Base-by-base conservation (phyloP, 2,113 vertebrate species). In the Esox niger region DNA sequence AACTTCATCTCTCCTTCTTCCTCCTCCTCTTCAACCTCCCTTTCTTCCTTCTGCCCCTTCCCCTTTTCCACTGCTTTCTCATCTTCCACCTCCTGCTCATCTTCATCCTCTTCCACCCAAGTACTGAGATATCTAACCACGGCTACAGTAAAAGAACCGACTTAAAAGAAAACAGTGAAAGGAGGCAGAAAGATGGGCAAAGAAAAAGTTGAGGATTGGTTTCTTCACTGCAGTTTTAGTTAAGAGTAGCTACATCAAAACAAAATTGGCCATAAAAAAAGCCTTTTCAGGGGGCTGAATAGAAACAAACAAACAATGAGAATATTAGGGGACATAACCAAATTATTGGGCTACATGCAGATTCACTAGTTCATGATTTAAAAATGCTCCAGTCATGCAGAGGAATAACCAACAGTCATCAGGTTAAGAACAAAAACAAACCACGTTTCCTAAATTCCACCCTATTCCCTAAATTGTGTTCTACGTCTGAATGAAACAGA, bases 331-430 rank as follows among this genome's bases (percentile, higher is more conserved):
- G 47, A 64, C 68, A 58, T 62, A 83, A 75, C 77, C 68, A 76
- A 80, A 82, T 77, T 71, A 79, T 70, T 52, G 15, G 30, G 60
- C 62, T 69, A 59, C 76, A 76, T 70, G 71, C 71, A 79, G 71
- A 85, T 79, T 71, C 76, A 62, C 38, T 49, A 46, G 69, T 81
- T 82, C 68, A 74, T 81, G 82, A 73, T 80, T 79, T 70, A 69
- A 77, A 81, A 82, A 76, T 26, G 62, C 47, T 79, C 20, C 3
- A 15, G 43, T 63, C 58, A 2, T 21, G 23, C 52, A 64, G 74
- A 79, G 60, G 72, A 43, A 43, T 15, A 43, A 38, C 11, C 21
- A 13, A 69, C 49, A 52, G 59, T 70, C 71, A 58, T 69, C 68
- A 61, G 68, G 55, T 71, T 69, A 35, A 56, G 68, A 46, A 23